These are phyloP conservation scores for Urocitellus parryii DNA, from an alignment of 2,113 vertebrate species.

Conservation along the genomic window DNA sequence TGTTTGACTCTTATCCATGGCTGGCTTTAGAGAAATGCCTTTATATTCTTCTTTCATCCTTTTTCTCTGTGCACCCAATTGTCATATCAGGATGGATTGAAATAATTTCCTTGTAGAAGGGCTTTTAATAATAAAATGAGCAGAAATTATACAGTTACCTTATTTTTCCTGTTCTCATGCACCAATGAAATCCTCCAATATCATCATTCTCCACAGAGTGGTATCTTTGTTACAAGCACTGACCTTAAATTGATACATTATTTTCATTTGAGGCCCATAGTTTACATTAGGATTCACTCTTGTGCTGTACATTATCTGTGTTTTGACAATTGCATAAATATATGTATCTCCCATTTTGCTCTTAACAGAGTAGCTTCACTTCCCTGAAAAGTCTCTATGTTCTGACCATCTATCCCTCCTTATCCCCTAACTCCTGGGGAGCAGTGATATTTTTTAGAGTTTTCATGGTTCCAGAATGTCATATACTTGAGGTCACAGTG, in stretches of 20 bases:
- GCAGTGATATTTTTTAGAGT: not conserved
- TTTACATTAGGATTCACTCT: not conserved
- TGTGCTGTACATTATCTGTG: not conserved
- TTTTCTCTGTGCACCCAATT: not conserved
- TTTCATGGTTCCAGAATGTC: not conserved
- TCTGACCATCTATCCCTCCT: not conserved
- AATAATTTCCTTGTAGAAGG: not conserved
- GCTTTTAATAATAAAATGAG: not conserved
- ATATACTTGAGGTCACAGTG: not conserved
- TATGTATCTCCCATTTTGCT: not conserved
- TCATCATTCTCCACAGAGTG: not conserved
- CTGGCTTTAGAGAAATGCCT: constrained; percentile 6
- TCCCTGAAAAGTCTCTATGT: not conserved
- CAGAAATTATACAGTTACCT: not conserved
- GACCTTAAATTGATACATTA: not conserved
- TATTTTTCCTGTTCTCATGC: accelerated
- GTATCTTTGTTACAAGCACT: not conserved
- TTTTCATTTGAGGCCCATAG: not conserved
- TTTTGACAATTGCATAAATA: not conserved
- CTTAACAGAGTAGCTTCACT: not conserved
- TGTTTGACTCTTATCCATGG: not conserved
- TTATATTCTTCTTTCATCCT: not conserved
- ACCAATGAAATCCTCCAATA: no score
- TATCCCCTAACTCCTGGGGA: not conserved
- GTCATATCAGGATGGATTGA: not conserved